Evolutionary conservation across 2,888 invertebrate genomes (phyloP), one percentile per base, ranked within the genome.

Genomic region (Pollenia amentaria): DNA sequence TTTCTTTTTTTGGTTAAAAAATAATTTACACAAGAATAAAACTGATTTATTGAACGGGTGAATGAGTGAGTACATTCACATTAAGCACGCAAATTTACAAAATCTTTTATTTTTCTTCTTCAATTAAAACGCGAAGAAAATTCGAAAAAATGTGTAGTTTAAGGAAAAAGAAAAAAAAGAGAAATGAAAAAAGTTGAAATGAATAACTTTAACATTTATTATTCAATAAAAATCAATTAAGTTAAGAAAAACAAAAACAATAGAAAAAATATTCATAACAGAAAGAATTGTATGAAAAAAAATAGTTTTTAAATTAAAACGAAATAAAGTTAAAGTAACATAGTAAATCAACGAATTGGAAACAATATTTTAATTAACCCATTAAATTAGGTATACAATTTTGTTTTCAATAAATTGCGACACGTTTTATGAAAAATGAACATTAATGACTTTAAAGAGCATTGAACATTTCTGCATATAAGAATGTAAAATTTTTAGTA

Each of bases 11-110:
- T 9, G 9, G 62, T 60, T 21, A 40, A 16, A 55, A 65, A 67
- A 57, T n/a, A 44, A 14, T 80, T 80, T 80, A 72, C 64, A 80
- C 79, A 80, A 80, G 79, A 80, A 80, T 80, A 55, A 44, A 80
- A 80, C 70, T 70, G 79, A 79, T 79, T 79, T 70, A 79, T 70
- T 79, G 79, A 79, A 79, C 72, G 79, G 72, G 62, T 80, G 53
- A 79, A 62, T 80, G 79, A 70, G 21, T 70, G 70, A 69, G 38
- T 72, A 44, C 64, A 80, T 72, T 72, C 79, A 80, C 64, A 78
- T 46, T 69, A 69, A 48, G 29, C 73, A 80, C 75, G 77, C 62
- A 84, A 80, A 75, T 80, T 84, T 70, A n/a, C 78, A 79, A 84
- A 72, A 84, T 72, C 65, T 78, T 72, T 72, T 51, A 38, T 18